Conservation (phyloP, 2,888 invertebrate genomes). For the Dione juno region DNA sequence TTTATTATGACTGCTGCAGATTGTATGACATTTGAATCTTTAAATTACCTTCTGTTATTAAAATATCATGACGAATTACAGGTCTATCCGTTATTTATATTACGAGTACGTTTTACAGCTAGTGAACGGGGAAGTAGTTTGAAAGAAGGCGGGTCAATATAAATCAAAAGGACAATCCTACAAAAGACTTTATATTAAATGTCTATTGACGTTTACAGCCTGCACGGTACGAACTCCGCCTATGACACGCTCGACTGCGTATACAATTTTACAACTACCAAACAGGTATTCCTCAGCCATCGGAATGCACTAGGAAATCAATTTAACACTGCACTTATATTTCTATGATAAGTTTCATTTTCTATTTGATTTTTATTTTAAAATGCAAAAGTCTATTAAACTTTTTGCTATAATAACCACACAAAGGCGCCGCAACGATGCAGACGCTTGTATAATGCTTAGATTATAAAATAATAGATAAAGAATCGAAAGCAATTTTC, state of each 20-base stretch:
- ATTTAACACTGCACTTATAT: conserved; percentile 18
- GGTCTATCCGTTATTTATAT: not conserved
- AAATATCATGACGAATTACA: not conserved
- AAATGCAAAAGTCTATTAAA: conserved; percentile 13
- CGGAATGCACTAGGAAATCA: conserved; percentile 27
- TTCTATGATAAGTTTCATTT: conserved; percentile 16
- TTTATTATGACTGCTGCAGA: not conserved
- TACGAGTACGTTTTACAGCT: conserved; percentile 27
- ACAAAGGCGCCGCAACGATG: conserved; percentile 7
- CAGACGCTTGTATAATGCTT: conserved; percentile 15
- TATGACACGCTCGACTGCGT: conserved; percentile 22
- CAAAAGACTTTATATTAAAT: conserved; percentile 39
- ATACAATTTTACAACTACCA: conserved; percentile 24
- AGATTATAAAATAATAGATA: conserved; percentile 19
- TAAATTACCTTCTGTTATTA: not conserved
- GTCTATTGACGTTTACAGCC: conserved; percentile 31
- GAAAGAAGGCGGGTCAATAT: conserved; percentile 34
- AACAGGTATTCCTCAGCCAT: conserved; percentile 18
- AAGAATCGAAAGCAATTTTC: conserved; percentile 18
- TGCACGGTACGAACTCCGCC: conserved; percentile 27
- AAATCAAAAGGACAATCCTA: conserved; percentile 41
- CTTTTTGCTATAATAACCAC: conserved; percentile 14
- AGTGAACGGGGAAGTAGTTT: conserved; percentile 29
- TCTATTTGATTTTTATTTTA: conserved; percentile 17
- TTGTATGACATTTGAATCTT: not conserved